Evolutionary conservation across 2,797 vertebrate genomes (phyloP).

Genomic region (Borostomias antarcticus): DNA sequence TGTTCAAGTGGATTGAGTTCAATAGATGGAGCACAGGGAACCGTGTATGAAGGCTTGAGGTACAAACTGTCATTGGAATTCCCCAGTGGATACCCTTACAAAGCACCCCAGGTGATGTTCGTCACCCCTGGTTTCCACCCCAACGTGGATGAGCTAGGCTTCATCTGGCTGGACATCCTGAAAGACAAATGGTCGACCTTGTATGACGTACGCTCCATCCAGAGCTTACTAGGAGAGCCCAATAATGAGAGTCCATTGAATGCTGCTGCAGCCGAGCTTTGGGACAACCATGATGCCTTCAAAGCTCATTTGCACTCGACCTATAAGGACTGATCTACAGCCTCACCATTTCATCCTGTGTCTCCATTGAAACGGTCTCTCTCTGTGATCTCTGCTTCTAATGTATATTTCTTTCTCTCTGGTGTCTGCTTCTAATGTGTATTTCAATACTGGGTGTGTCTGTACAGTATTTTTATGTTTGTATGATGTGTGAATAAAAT

Average conservation of each 20-base stretch:
- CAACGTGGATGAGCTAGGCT: constrained; percentile 92
- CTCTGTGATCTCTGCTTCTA: constrained; percentile 26
- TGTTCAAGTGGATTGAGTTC: constrained; percentile 96
- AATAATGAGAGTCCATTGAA: constrained; percentile 95
- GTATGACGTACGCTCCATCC: constrained; percentile 91
- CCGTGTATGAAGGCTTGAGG: constrained; percentile 88
- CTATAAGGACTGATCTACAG: constrained; percentile 81
- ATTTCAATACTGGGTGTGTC: constrained; percentile 46
- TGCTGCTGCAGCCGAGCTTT: constrained; percentile 85
- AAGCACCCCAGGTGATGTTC: constrained; percentile 89
- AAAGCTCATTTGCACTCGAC: constrained; percentile 84
- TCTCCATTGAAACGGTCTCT: constrained; percentile 14
- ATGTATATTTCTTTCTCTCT: no score
- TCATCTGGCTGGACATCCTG: constrained; percentile 96
- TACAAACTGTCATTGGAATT: constrained; percentile 92
- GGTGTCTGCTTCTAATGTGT: no score
- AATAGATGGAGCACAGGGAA: no score
- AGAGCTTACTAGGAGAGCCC: constrained; percentile 93
- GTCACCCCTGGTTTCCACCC: constrained; percentile 93
- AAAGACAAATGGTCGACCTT: constrained; percentile 96
- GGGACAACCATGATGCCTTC: constrained; percentile 90
- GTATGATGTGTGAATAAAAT: constrained; percentile 69
- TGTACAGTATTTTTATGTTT: constrained; percentile 83
- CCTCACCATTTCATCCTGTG: background rate
- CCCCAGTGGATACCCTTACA: constrained; percentile 92